phyloP scores from a whole-genome alignment of 1,140 invertebrate species.

The Dufourea novaeangliae region DNA sequence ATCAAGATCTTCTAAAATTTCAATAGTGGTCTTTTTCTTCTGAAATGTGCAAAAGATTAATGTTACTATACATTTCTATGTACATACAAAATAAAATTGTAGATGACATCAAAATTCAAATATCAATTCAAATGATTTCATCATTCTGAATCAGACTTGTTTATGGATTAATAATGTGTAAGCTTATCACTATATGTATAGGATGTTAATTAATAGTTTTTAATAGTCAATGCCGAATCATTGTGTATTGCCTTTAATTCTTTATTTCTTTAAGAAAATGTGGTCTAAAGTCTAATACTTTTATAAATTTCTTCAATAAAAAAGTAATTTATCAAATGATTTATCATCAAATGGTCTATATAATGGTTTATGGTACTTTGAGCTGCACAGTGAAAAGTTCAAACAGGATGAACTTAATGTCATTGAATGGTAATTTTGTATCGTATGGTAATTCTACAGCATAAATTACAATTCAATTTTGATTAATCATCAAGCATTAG shows the following conservation, averaged over 20 bases:
- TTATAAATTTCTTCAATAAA: neutral
- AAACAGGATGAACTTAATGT: conserved; percentile 61
- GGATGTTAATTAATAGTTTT: conserved; percentile 6
- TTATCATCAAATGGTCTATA: neutral
- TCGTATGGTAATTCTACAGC: conserved; percentile 54
- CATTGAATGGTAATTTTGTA: conserved; percentile 75
- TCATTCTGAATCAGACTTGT: neutral
- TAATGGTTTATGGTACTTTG: conserved; percentile 6
- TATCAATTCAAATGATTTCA: conserved; percentile 30
- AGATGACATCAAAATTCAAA: neutral
- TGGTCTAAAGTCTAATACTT: neutral
- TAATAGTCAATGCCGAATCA: neutral
- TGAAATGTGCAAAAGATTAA: conserved; percentile 79
- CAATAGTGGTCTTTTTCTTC: conserved; percentile 91
- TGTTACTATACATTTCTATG: neutral
- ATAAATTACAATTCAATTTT: conserved; percentile 72
- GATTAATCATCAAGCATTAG: conserved; percentile 64
- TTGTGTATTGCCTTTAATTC: neutral
- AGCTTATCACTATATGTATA: neutral
- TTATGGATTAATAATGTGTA: conserved; percentile 10
- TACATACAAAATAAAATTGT: neutral
- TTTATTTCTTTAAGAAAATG: neutral
- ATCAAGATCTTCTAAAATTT: conserved; percentile 89
- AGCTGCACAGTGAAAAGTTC: conserved; percentile 27
- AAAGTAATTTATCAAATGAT: neutral